phyloP scores from a whole-genome alignment of 2,888 invertebrate species.

The Graphium colonna region DNA sequence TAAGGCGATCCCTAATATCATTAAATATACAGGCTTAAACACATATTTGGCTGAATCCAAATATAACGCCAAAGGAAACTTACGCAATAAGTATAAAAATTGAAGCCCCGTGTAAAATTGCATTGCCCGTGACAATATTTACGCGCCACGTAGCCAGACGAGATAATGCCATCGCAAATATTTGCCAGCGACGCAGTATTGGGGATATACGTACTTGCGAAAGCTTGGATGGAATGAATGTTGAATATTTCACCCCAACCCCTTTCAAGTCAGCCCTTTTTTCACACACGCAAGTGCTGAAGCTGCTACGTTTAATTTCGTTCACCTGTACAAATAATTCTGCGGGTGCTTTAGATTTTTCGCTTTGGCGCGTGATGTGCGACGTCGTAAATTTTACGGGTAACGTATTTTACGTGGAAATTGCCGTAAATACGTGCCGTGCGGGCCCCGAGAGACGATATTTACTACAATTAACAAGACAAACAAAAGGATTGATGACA shows the following conservation, averaged over 20 bases:
- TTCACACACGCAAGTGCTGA: constrained; percentile 6
- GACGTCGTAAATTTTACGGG: background rate
- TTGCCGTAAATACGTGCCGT: background rate
- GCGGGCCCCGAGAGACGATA: background rate
- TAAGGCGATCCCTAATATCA: too few species aligned
- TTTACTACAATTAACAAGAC: too few species aligned
- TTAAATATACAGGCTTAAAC: too few species aligned
- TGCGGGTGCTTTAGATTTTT: background rate
- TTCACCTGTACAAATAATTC: constrained; percentile 18
- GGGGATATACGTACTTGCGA: too few species aligned
- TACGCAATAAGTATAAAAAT: background rate
- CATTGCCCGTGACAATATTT: background rate
- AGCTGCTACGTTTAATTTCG: constrained; percentile 7
- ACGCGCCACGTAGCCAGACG: too few species aligned
- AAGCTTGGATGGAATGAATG: too few species aligned
- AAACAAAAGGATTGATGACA: too few species aligned
- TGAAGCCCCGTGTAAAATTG: background rate
- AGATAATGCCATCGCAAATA: constrained; percentile 6
- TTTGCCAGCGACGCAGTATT: constrained; percentile 5
- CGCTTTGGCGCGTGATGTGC: background rate
- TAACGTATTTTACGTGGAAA: background rate
- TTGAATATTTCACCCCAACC: constrained; percentile 1
- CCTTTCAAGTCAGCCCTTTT: constrained; percentile 20
- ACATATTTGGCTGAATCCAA: background rate
- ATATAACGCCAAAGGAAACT: background rate